Evolutionary conservation across 2,113 vertebrate genomes (phyloP), one percentile per base, ranked within the genome.

Genomic region (Gobio gobio): DNA sequence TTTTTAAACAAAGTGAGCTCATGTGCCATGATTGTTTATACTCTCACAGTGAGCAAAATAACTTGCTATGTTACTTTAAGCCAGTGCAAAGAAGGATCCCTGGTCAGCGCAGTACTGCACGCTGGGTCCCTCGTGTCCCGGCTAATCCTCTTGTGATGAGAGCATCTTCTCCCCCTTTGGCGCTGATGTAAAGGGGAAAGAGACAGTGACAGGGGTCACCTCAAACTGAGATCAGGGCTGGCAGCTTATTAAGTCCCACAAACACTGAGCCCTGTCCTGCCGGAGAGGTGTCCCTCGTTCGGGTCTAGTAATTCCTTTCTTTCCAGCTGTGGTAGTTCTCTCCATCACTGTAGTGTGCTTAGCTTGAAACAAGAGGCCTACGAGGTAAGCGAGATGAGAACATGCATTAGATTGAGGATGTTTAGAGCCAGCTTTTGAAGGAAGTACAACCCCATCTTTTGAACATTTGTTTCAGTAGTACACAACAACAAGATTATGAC

Each of bases 301-400:
- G 3, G n/a, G 40, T 73, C 29, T 58, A 40, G 70, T 85, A 85
- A 88, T 83, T 76, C 83, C 24, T 61, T 85, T 76, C 66, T 85
- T 81, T 83, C 78, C 83, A 85, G 83, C 79, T 58, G 64, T 58
- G 63, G 54, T 36, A 70, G 51, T 72, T 78, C 64, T 85, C 43
- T 78, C 64, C 0, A 47, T 20, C 79, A 33, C 56, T 29, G 73
- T 29, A 66, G 83, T 83, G 45, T 63, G 12, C 51, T 47, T 18
- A 22, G 24, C 22, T 63, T 47, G n/a, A n/a, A 63, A 80, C 63
- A 33, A 29, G 43, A 45, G 61, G 16, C 68, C 82, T 83, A 72
- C 18, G 6, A 59, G 63, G 68, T 33, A 77, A 73, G 40, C 49
- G 1, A 45, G 68, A 66, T 29, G 51, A 78, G 29, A n/a, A 63